Evolutionary conservation across 2,888 invertebrate genomes (phyloP).

Genomic region (Drosophila mulleri): DNA sequence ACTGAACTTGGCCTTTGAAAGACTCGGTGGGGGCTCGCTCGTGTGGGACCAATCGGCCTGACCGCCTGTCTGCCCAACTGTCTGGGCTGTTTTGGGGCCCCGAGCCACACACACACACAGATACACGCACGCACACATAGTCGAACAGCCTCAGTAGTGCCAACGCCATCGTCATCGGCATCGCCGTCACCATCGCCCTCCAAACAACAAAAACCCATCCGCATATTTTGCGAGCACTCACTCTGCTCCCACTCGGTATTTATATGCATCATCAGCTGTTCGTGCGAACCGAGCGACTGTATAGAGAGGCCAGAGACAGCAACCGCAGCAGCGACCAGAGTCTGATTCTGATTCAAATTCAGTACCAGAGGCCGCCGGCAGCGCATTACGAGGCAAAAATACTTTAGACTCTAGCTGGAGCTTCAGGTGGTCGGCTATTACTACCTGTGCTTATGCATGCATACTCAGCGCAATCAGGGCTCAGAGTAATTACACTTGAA

Average conservation of each 20-base stretch:
- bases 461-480: conserved; percentile 2
- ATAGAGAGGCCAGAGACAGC: conserved; percentile 10
- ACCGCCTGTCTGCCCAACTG: conserved; percentile 27
- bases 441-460: conserved; percentile 19
- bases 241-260: conserved; percentile 34
- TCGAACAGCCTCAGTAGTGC: conserved; percentile 27
- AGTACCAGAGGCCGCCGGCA: conserved; percentile 21
- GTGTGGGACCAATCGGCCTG: conserved; percentile 34
- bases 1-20: conserved; percentile 76
- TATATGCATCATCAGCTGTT: conserved; percentile 72
- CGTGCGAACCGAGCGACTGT: conserved; percentile 38
- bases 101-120: conserved; percentile 31
- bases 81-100: conserved; percentile 24
- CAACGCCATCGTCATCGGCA: background rate
- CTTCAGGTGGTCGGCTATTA: conserved; percentile 52
- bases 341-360: conserved; percentile 19
- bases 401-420: conserved; percentile 18
- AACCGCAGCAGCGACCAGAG: conserved; percentile 26
- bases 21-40: conserved; percentile 34
- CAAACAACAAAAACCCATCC: conserved; percentile 42
- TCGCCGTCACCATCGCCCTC: conserved; percentile 49
- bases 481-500: background rate
- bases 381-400: conserved; percentile 24
- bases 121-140: background rate
- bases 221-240: conserved; percentile 45